phyloP scores from a whole-genome alignment of 2,888 invertebrate genomes.

The Eupelmus urozonus region DNA sequence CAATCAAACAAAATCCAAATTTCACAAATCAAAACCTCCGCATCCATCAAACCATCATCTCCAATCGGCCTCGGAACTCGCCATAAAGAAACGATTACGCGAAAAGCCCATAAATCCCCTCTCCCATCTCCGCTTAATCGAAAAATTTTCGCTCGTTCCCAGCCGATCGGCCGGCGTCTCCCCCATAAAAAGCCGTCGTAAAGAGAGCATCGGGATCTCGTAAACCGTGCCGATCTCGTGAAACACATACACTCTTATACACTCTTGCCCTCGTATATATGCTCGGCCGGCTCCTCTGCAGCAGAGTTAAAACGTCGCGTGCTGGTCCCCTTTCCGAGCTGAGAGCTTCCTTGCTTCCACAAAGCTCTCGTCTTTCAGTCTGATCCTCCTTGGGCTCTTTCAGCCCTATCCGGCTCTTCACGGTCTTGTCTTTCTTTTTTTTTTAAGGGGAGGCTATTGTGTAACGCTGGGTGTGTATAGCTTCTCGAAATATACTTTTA shows the following conservation, averaged over 20 bases:
- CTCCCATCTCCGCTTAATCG: constrained; percentile 6
- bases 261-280: neutral
- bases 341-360: constrained; percentile 57
- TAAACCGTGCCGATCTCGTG: neutral
- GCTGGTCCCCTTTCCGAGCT: constrained; percentile 38
- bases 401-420: neutral
- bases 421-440: neutral
- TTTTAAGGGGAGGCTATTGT: neutral
- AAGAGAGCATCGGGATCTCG: constrained; percentile 37
- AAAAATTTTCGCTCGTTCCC: constrained; percentile 26
- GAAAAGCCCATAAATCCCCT: constrained; percentile 26
- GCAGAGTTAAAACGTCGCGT: constrained; percentile 33
- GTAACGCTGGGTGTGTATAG: neutral
- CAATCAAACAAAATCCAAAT: neutral
- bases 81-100: constrained; percentile 41
- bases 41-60: no score
- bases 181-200: constrained; percentile 1
- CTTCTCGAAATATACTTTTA: neutral
- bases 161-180: no score
- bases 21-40: neutral
- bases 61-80: no score
- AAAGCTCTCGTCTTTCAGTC: constrained; percentile 42
- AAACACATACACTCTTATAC: no score
- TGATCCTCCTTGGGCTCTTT: constrained; percentile 38
- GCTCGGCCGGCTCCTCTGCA: neutral